Base-by-base conservation (phyloP, 37 sponge, comb jelly and placozoan species). In the Mnemiopsis leidyi region DNA sequence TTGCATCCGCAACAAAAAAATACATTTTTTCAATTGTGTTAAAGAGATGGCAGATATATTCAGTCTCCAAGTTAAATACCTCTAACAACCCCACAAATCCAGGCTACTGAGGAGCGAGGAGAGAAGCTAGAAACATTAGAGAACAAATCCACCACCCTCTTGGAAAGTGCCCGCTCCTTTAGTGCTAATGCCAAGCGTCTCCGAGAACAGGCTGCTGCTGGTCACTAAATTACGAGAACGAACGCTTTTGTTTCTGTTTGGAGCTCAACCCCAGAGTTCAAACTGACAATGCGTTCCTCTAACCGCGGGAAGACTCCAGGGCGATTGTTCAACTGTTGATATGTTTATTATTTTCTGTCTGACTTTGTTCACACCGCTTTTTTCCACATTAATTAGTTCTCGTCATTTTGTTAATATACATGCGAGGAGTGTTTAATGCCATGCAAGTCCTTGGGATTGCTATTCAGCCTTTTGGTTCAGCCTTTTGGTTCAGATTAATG, bases 71-170 rank as follows among this genome's bases (percentile, higher is more conserved):
- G n/a, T n/a, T n/a, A n/a, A n/a, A n/a, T n/a, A n/a, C n/a, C n/a
- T n/a, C 61, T 48, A 48, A 48, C 61, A 48, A 48, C 5, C 61
- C 61, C 61, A 5, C 61, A 18, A 13, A n/a, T n/a, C 24, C 36
- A 79, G 82, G 82, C 82, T 32, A 16, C 37, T 36, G 82, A 23
- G 82, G 82, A 79, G 36, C 26, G 82, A 79, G 82, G 36, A 7
- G 82, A 79, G 23, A 79, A 32, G 35, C 36, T 79, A 36, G 37
- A 32, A 36, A 36, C 36, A 33, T 16, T 79, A 3, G 82, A 79
- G 36, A 33, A 79, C 20, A 79, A 16, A 16, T 29, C 30, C 21
- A 79, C 37, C 37, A 79, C 34, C 2, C 82, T 79, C 1, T 13
- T 79, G 34, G 82, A 79, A 25, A 25, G 73, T 3, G 73, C 73